phyloP scores from a whole-genome alignment of 2,113 vertebrate species.

The Oreochromis aureus region DNA sequence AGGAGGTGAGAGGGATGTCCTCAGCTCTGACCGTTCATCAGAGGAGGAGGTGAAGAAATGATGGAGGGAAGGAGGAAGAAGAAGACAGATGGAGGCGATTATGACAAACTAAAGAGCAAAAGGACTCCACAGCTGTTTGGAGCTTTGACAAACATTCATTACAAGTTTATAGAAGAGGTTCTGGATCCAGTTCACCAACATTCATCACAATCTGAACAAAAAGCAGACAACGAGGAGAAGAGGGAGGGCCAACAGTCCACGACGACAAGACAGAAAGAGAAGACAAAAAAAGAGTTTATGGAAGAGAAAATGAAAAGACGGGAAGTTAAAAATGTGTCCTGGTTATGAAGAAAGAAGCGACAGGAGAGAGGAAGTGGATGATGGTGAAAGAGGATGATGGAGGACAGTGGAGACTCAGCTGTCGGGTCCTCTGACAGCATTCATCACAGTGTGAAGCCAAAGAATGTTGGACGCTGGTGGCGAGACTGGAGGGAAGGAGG shows the following conservation, averaged over 20 bases:
- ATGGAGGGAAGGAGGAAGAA: background rate
- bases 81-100: background rate
- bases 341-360: background rate
- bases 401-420: background rate
- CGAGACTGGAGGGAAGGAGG: background rate
- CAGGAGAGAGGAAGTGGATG: background rate
- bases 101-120: background rate
- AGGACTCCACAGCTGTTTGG: conserved; percentile 6
- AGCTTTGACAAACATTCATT: conserved; percentile 3
- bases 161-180: background rate
- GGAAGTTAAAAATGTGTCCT: background rate
- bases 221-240: background rate
- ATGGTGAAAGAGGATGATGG: background rate
- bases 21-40: background rate
- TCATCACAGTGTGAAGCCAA: conserved; percentile 5
- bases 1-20: background rate
- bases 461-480: background rate
- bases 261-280: background rate
- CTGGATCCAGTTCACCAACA: background rate
- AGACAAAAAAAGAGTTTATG: background rate
- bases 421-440: background rate
- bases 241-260: rapidly evolving
- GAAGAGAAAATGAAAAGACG: background rate
- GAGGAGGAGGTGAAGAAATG: background rate
- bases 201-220: background rate